Percentiles rank a stretch among this genome's conserved stretches.
phyloP scores from a whole-genome alignment of 2,888 invertebrate genomes.

The Sesia bembeciformis region DNA sequence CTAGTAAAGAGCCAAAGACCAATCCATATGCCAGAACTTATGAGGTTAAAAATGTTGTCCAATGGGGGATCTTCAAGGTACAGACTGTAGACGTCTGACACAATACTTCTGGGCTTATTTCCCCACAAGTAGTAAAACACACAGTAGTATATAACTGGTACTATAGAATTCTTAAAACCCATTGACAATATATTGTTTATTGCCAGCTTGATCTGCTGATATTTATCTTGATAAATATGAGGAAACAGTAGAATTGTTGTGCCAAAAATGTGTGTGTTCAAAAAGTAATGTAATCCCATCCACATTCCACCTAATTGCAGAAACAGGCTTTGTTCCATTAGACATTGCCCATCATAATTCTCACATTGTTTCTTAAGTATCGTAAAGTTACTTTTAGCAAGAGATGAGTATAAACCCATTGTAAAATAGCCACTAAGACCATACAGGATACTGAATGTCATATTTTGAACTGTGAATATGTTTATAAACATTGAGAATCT shows the following conservation, averaged over 20 bases:
- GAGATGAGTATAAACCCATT: conserved; percentile 79
- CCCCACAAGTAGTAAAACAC: conserved; percentile 78
- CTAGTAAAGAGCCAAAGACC: conserved; percentile 81
- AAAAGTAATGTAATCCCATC: conserved; percentile 76
- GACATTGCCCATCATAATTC: conserved; percentile 65
- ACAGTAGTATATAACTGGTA: conserved; percentile 77
- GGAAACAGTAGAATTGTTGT: conserved; percentile 77
- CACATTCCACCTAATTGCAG: conserved; percentile 79
- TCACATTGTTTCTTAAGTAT: conserved; percentile 63
- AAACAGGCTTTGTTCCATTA: conserved; percentile 80
- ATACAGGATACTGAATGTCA: conserved; percentile 73
- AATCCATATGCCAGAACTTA: conserved; percentile 69
- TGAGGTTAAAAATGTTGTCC: conserved; percentile 58
- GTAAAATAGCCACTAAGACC: conserved; percentile 78
- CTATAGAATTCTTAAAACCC: conserved; percentile 74
- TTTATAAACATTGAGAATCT: conserved; percentile 79
- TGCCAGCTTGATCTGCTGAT: conserved; percentile 77
- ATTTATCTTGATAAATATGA: conserved; percentile 80
- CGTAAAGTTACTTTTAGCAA: conserved; percentile 75
- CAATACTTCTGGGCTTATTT: conserved; percentile 57
- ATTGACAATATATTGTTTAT: conserved; percentile 72
- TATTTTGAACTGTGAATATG: conserved; percentile 76
- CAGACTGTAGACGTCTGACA: conserved; percentile 70
- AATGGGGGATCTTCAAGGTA: conserved; percentile 68
- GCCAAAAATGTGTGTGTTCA: conserved; percentile 71